Evolutionary conservation across 2,888 invertebrate genomes (phyloP).

Genomic region (Philonicus albiceps): DNA sequence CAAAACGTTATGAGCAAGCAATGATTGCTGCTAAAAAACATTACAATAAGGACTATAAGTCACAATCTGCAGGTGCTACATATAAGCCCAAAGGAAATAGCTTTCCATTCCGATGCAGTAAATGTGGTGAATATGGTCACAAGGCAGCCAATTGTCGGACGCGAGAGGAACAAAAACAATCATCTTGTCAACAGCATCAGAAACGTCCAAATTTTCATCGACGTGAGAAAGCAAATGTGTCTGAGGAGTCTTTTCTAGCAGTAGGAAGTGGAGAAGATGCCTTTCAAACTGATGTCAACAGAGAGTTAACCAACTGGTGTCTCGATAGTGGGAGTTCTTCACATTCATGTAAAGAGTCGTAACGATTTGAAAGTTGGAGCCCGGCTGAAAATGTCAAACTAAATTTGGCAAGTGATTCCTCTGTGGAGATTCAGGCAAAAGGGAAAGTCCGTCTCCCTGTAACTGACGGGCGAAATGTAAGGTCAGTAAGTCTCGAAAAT

Average conservation of each 20-base stretch:
- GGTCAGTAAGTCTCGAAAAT: not conserved
- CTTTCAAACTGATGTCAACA: not conserved
- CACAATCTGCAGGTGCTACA: not conserved
- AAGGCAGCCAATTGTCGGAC: not conserved
- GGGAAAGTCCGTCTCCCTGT: not conserved
- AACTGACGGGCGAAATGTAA: not conserved
- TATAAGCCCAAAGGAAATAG: not conserved
- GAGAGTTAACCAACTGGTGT: not conserved
- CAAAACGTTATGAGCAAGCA: not conserved
- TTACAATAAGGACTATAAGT: not conserved
- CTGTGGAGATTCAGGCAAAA: not conserved
- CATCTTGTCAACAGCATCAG: not conserved
- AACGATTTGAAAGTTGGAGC: not conserved
- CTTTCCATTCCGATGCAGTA: not conserved
- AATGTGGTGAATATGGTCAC: not conserved
- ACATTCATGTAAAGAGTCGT: not conserved
- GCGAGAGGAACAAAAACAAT: not conserved
- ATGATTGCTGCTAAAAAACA: not conserved
- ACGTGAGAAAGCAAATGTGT: too few relatives aligned
- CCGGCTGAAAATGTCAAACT: not conserved
- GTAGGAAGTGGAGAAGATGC: not conserved
- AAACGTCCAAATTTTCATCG: too few relatives aligned
- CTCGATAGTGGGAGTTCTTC: not conserved
- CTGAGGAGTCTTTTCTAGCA: too few relatives aligned
- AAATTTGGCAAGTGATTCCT: not conserved